A percentile compares a stretch with the other conserved stretches of the same genome.
Conservation (phyloP, 2,113 vertebrate species). For the Triplophysa dalaica region DNA sequence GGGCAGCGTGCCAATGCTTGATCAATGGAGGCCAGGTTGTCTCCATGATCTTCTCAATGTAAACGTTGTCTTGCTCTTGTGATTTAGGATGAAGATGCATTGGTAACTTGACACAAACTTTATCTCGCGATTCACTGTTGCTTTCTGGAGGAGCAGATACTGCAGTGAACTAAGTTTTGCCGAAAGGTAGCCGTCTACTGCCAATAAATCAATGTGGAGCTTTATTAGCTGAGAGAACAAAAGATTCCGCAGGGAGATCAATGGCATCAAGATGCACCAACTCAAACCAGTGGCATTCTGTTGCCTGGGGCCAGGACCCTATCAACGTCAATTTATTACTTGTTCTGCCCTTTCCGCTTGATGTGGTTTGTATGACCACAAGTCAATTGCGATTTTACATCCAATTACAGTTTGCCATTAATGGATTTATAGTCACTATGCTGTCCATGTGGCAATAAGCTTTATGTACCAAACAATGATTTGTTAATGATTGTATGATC, state of each 20-base stretch:
- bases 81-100: conserved; percentile 37
- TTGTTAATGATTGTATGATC: too few relatives aligned
- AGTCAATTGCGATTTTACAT: conserved; percentile 72
- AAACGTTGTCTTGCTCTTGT: conserved; percentile 40
- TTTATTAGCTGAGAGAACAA: conserved; percentile 79
- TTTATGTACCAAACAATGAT: neutral
- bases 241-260: conserved; percentile 71
- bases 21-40: conserved; percentile 33
- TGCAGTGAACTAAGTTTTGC: conserved; percentile 58
- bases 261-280: conserved; percentile 59
- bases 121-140: neutral
- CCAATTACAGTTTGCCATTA: conserved; percentile 62
- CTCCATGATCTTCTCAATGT: conserved; percentile 37
- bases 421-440: conserved; percentile 57
- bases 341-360: conserved; percentile 66
- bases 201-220: conserved; percentile 76
- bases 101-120: conserved; percentile 28
- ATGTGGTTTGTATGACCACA: conserved; percentile 66
- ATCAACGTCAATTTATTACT: conserved; percentile 72
- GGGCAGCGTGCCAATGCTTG: conserved; percentile 10
- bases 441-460: conserved; percentile 20
- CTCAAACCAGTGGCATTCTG: conserved; percentile 64
- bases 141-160: conserved; percentile 49
- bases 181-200: conserved; percentile 68
- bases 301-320: conserved; percentile 48